Base-by-base conservation (phyloP, 2,113 vertebrate genomes). In the Xenus cinereus region DNA sequence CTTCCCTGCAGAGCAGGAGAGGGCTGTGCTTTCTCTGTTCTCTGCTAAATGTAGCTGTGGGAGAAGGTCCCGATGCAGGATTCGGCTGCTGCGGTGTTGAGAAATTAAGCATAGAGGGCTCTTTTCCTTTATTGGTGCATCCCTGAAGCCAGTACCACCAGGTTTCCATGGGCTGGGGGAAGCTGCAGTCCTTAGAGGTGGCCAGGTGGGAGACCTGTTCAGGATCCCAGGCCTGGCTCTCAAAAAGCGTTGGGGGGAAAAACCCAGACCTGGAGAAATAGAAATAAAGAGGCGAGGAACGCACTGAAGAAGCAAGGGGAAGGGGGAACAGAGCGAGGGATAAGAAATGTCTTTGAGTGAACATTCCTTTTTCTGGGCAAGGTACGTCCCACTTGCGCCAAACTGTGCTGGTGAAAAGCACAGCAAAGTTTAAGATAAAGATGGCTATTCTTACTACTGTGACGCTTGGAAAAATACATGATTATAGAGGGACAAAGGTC, bases 51-150 rank as follows among this genome's bases (percentile, higher is more conserved):
- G 13, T 46, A 62, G n/a, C 23, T 62, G 41, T 2, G 4, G 10
- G 12, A 7, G 12, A 67, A 64, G 60, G 24, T 54, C 24, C 27
- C 0, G 0, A 3, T 27, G 22, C 11, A 24, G 2, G 1, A 18
- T 67, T 95, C 4, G 8, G n/a, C 41, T 84, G 20, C 13, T n/a
- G 28, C 50, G 12, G 6, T 50, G 21, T 23, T 74, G 37, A 89
- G 60, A 75, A 67, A 19, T 50, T 39, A 37, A 33, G 28, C 26
- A 4, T 12, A 23, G 46, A 68, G 9, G 12, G 37, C 26, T 63
- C 16, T 51, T 10, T 30, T 87, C 6, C 21, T 37, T 51, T 30
- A 14, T 21, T 32, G 9, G 5, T 72, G 37, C 18, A 12, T 87
- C 14, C 48, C 43, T 2, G 2, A 39, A 64, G 39, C 33, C 56